Conservation (phyloP, 2,888 invertebrate genomes). For the Tipula helvola region DNA sequence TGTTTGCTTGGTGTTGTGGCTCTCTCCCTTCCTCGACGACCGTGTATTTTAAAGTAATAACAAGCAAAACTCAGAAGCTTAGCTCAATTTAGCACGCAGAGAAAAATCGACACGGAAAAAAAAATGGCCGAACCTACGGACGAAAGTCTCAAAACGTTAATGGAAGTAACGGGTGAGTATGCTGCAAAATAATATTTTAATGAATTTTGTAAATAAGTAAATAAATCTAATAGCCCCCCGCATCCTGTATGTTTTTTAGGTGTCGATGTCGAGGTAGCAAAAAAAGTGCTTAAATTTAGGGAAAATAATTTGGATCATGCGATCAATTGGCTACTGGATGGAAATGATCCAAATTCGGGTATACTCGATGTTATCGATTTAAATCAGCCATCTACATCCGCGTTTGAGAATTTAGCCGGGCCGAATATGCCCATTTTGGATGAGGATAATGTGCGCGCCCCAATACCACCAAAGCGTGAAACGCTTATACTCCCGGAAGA, state of each 20-base stretch:
- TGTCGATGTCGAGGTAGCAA: conserved; percentile 9
- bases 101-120: background rate
- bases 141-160: conserved; percentile 18
- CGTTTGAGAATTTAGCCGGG: background rate
- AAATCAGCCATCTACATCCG: background rate
- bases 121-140: background rate
- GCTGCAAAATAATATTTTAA: background rate
- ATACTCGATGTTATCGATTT: conserved; percentile 4
- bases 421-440: conserved; percentile 4
- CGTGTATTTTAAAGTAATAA: background rate
- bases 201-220: background rate
- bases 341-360: conserved; percentile 4
- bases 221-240: too few species aligned
- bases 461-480: conserved; percentile 32
- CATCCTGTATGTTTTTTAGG: conserved; percentile 8
- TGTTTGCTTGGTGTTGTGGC: background rate
- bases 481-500: conserved; percentile 32
- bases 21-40: too few species aligned
- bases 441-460: conserved; percentile 30
- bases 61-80: background rate
- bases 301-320: conserved; percentile 15
- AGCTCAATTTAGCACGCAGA: background rate
- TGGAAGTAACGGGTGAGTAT: conserved; percentile 28
- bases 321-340: conserved; percentile 15
- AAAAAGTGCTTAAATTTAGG: conserved; percentile 13